Evolutionary conservation across 2,113 vertebrate genomes (phyloP).

Genomic region (Lipophrys pholis): DNA sequence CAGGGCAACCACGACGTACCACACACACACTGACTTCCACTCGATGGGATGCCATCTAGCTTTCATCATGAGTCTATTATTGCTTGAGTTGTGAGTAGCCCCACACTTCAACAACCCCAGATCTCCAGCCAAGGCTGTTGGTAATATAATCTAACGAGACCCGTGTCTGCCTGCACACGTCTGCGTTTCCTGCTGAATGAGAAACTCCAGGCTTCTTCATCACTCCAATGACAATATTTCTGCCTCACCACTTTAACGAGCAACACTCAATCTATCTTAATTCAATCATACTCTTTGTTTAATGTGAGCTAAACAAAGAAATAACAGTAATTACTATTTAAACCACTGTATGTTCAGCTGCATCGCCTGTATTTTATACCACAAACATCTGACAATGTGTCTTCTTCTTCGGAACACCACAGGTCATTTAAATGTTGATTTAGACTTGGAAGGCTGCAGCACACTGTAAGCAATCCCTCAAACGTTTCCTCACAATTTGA

Average conservation of each 20-base stretch:
- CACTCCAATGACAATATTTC: constrained; percentile 14
- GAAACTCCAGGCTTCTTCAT: constrained; percentile 32
- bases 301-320: constrained; percentile 14
- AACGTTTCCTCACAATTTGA: not conserved
- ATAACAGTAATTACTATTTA: constrained; percentile 31
- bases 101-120: constrained; percentile 50
- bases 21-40: constrained; percentile 37
- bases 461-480: not conserved
- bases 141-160: constrained; percentile 66
- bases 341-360: not conserved
- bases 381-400: not conserved
- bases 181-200: constrained; percentile 36
- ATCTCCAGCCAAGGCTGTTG: constrained; percentile 55
- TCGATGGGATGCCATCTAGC: constrained; percentile 71
- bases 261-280: constrained; percentile 20
- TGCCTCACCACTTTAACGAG: constrained; percentile 32
- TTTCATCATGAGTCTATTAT: constrained; percentile 80
- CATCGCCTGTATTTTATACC: constrained; percentile 10
- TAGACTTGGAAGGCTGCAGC: not conserved
- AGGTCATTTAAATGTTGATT: constrained; percentile 15
- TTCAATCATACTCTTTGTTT: constrained; percentile 15
- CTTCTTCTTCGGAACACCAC: not conserved
- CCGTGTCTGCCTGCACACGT: constrained; percentile 51
- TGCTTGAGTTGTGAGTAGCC: constrained; percentile 62
- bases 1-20: constrained; percentile 72